Evolutionary conservation across 1,140 invertebrate species (phyloP).

Genomic region (Neodiprion fabricii): DNA sequence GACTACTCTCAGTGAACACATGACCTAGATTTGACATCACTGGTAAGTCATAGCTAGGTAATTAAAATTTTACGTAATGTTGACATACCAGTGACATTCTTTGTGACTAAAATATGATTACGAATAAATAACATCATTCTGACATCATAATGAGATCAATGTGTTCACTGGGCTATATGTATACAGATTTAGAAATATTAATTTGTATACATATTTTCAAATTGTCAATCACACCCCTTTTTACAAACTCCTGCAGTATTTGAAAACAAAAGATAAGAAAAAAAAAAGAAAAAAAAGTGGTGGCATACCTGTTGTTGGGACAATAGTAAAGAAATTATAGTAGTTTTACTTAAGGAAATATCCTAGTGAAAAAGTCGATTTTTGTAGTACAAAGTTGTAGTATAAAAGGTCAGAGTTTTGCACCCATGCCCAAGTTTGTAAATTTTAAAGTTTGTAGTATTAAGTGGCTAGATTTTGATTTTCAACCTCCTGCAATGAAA

Average conservation of each 20-base stretch:
- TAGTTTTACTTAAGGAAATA: neutral
- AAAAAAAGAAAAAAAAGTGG: neutral
- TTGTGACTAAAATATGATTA: too few relatives aligned
- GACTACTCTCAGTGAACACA: too few relatives aligned
- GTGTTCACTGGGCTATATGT: too few relatives aligned
- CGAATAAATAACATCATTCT: too few relatives aligned
- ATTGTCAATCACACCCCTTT: too few relatives aligned
- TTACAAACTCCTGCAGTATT: neutral
- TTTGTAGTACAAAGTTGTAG: slow-evolving; percentile 5
- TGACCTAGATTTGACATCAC: too few relatives aligned
- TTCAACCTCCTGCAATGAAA: neutral
- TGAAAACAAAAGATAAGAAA: neutral
- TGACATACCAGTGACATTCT: too few relatives aligned
- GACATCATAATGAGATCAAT: too few relatives aligned
- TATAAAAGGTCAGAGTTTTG: neutral
- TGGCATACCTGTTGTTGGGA: neutral
- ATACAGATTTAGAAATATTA: too few relatives aligned
- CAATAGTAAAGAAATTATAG: neutral
- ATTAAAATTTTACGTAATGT: too few relatives aligned
- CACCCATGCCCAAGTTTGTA: slow-evolving; percentile 1
- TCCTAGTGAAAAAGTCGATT: slow-evolving; percentile 4
- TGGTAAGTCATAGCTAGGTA: too few relatives aligned
- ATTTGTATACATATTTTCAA: too few relatives aligned
- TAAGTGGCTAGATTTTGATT: neutral
- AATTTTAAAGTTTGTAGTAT: neutral